These are phyloP conservation scores for Triops cancriformis DNA, from an alignment of 1,140 invertebrate genomes.

Conservation along the genomic window DNA sequence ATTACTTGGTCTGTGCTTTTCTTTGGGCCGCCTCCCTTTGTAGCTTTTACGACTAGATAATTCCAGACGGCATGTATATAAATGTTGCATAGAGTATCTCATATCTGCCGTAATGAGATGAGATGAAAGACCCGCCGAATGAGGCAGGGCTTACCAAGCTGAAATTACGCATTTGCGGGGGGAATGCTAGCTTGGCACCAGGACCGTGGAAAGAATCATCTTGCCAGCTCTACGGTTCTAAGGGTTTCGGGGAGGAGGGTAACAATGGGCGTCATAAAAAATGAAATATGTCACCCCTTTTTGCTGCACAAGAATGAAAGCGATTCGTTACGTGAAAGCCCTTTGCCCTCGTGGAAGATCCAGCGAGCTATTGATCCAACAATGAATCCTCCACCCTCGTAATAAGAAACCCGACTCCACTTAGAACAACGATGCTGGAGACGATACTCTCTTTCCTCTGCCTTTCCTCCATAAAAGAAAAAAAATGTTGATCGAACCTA, in stretches of 20 bases:
- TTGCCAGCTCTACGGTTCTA: background rate
- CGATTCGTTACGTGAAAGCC: background rate
- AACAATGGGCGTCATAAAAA: background rate
- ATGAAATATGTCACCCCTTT: background rate
- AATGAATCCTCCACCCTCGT: background rate
- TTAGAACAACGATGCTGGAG: background rate
- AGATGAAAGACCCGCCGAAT: background rate
- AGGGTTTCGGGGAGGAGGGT: background rate
- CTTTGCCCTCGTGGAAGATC: background rate
- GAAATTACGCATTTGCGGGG: background rate
- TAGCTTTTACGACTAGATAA: background rate
- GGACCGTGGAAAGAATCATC: background rate
- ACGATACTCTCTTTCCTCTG: background rate
- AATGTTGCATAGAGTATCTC: background rate
- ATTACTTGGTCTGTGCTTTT: background rate
- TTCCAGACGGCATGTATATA: background rate
- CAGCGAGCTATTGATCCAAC: background rate
- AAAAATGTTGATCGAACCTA: no score
- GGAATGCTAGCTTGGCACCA: background rate
- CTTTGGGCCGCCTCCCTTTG: background rate
- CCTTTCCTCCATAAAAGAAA: background rate
- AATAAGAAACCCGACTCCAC: background rate
- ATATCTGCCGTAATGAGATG: background rate
- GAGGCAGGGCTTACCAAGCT: background rate
- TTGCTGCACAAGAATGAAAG: background rate